Base-by-base conservation (phyloP, 2,888 invertebrate genomes). In the Balanococcus diminutus region DNA sequence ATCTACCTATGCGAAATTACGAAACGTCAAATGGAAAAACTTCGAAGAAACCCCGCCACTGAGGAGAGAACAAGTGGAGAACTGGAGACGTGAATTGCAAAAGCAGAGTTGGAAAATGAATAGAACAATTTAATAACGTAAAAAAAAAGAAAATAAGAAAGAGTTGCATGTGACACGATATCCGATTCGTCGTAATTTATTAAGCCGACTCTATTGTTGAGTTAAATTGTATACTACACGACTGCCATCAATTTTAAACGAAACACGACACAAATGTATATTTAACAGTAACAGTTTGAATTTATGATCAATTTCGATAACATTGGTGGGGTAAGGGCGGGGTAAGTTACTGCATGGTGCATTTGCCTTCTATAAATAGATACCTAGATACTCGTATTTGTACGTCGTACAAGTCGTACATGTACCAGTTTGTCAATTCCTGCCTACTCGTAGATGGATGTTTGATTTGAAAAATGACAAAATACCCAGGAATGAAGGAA, bases 91-190 rank as follows among this genome's bases (percentile, higher is more conserved):
- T n/a, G 4, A 72, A 31, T 72, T 72, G 61, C 25, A 9, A 14
- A 31, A n/a, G 32, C 46, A 46, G 46, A 46, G 72, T n/a, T 16
- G 72, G 72, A 72, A 72, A 31, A 32, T 28, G 32, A 72, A 72
- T 32, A 72, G 32, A 72, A 72, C 72, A 72, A 72, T 72, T 72
- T 72, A 32, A 72, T 72, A 72, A 72, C 31, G 72, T n/a, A n/a
- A 16, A 32, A 72, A 31, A 32, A 67, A 32, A 61, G 25, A 61
- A 61, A 72, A 31, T 31, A 32, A 31, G 31, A 28, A 72, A 72
- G 72, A 72, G 32, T 72, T 72, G 72, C 72, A 72, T 72, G 72
- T 72, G 72, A 72, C 72, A 72, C 72, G 72, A 72, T 72, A 72
- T 72, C 72, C 72, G 72, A 72, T 72, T 72, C 31, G 72, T 72